Conservation (phyloP, 1,140 invertebrate species). For the Pissodes strobi region DNA sequence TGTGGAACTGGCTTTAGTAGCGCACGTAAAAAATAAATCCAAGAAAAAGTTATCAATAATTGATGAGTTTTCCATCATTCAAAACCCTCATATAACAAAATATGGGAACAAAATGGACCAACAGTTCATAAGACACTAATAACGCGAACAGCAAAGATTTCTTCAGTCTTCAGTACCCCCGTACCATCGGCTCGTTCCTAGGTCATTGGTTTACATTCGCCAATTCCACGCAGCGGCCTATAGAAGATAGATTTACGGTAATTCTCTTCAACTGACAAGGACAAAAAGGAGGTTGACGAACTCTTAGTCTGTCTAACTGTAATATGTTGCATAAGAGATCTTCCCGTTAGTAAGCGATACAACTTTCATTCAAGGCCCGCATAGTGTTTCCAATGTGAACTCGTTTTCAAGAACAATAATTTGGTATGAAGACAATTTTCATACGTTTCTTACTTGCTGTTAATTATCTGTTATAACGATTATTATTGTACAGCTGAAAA, state of each 20-base stretch:
- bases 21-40: too few relatives aligned
- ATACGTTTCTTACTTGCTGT: too few relatives aligned
- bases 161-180: background rate
- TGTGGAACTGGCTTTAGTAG: too few relatives aligned
- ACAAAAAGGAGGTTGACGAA: conserved; percentile 47
- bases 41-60: too few relatives aligned
- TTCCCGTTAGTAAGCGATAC: conserved; percentile 48
- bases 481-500: too few relatives aligned
- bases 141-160: conserved; percentile 2
- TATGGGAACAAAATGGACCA: too few relatives aligned
- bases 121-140: too few relatives aligned
- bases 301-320: conserved; percentile 49
- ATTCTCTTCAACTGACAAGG: conserved; percentile 6
- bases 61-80: too few relatives aligned
- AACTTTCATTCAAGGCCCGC: conserved; percentile 53
- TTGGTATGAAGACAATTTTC: too few relatives aligned
- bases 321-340: conserved; percentile 55
- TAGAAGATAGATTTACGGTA: conserved; percentile 18
- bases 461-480: too few relatives aligned
- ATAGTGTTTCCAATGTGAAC: conserved; percentile 20
- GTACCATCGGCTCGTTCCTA: conserved; percentile 38
- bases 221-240: conserved; percentile 38
- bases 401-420: conserved; percentile 18
- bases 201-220: conserved; percentile 52
- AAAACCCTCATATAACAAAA: too few relatives aligned